Evolutionary conservation across 1,140 invertebrate species (phyloP).

Genomic region (Holcopasites calliopsidis): DNA sequence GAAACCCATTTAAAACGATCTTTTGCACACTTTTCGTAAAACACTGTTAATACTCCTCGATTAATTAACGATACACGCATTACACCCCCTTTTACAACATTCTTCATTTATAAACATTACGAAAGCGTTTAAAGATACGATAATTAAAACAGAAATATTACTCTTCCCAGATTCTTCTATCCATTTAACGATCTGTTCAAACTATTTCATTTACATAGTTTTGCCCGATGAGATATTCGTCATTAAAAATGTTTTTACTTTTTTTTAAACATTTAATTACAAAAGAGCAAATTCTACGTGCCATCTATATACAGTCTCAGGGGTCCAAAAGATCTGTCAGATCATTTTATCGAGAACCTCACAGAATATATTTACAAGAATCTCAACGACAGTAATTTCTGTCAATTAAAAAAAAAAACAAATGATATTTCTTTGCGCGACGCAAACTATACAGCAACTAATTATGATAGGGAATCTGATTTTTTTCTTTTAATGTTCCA

Average conservation of each 20-base stretch:
- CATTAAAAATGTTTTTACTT: slow-evolving; percentile 33
- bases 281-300: slow-evolving; percentile 38
- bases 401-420: slow-evolving; percentile 19
- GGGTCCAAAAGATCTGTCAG: slow-evolving; percentile 34
- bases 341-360: slow-evolving; percentile 24
- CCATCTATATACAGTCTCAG: slow-evolving; percentile 29
- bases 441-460: slow-evolving; percentile 14
- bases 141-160: not conserved
- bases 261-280: slow-evolving; percentile 30
- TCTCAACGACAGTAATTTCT: slow-evolving; percentile 22
- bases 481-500: too few relatives aligned
- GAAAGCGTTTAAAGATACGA: not conserved
- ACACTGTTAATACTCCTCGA: not conserved
- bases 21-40: not conserved
- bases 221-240: not conserved
- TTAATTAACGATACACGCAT: not conserved
- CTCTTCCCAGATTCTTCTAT: not conserved
- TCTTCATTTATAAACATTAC: not conserved
- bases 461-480: too few relatives aligned
- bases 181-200: slow-evolving; percentile 17
- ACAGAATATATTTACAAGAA: slow-evolving; percentile 43
- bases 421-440: not conserved
- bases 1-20: slow-evolving; percentile 34
- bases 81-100: not conserved
- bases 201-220: slow-evolving; percentile 11